These are phyloP conservation scores for Lontra canadensis DNA, from an alignment of 2,113 vertebrate species.

Conservation along the genomic window DNA sequence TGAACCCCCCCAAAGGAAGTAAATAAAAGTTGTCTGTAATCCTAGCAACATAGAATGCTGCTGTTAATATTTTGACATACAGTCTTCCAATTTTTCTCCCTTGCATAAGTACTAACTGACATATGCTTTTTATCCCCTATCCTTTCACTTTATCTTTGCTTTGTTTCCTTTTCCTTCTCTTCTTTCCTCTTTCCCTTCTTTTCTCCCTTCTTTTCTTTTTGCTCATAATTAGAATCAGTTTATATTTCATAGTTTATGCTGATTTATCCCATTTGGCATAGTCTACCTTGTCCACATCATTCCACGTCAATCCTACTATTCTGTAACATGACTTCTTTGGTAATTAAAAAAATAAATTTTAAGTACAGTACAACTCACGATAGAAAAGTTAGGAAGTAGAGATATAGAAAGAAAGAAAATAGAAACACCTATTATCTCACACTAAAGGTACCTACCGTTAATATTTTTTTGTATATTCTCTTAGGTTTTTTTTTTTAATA, in stretches of 20 bases:
- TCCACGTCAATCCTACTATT: neutral
- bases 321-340: neutral
- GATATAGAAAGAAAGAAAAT: neutral
- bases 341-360: neutral
- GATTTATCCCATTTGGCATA: neutral
- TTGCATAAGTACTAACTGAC: neutral
- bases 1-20: neutral
- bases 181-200: neutral
- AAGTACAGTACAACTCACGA: neutral
- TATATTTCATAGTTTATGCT: neutral
- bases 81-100: neutral
- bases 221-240: neutral
- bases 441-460: neutral
- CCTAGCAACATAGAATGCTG: neutral
- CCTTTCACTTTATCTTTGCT: neutral
- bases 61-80: neutral
- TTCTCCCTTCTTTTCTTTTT: neutral
- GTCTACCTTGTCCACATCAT: neutral
- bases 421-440: neutral
- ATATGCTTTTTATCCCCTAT: neutral
- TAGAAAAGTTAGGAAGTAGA: neutral
- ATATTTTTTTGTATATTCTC: neutral
- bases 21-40: neutral
- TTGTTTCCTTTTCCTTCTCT: neutral
- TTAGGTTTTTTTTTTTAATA: neutral